phyloP scores from a whole-genome alignment of 2,113 vertebrate species.

The Cyprinodon tularosa region DNA sequence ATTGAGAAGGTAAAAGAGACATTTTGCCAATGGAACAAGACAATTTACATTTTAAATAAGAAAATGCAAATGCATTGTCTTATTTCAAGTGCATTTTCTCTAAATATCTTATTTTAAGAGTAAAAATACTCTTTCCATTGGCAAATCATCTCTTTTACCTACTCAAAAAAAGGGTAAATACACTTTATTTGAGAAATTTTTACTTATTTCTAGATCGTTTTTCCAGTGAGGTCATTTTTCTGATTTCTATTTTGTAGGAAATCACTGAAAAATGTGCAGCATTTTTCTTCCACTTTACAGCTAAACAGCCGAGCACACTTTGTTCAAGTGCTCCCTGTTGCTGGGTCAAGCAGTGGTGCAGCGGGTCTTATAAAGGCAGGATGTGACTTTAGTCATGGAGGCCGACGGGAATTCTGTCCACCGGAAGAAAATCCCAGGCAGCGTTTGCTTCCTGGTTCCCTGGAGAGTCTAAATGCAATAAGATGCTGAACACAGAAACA shows the following conservation, averaged over 20 bases:
- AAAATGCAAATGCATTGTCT: too few species aligned
- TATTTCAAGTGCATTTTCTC: too few species aligned
- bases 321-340: neutral
- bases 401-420: conserved; percentile 47
- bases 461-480: conserved; percentile 30
- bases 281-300: neutral
- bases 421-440: conserved; percentile 30
- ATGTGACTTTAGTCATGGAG: conserved; percentile 37
- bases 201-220: too few species aligned
- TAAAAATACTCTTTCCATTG: too few species aligned
- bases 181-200: too few species aligned
- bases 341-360: conserved; percentile 2
- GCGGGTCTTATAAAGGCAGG: conserved; percentile 31
- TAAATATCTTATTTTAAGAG: too few species aligned
- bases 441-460: conserved; percentile 15
- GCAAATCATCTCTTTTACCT: too few species aligned
- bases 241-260: neutral
- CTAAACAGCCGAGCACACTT: neutral
- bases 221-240: neutral
- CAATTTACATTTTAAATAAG: too few species aligned
- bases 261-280: neutral
- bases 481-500: conserved; percentile 44
- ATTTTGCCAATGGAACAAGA: too few species aligned
- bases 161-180: too few species aligned
- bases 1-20: too few species aligned